These are phyloP conservation scores for Euschistus heros DNA, from an alignment of 1,140 invertebrate species.

Conservation along the genomic window DNA sequence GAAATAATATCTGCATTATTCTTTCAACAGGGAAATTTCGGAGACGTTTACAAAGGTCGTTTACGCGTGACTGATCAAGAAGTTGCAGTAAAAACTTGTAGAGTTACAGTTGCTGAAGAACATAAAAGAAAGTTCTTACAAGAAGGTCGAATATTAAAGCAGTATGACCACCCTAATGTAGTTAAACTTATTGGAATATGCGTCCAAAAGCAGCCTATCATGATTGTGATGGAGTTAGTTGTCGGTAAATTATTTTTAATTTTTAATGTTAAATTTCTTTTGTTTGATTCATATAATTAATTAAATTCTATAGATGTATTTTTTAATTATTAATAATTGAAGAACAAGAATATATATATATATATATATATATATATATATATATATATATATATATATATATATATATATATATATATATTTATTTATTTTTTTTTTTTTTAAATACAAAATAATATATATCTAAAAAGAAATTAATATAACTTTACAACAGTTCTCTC, in stretches of 20 bases:
- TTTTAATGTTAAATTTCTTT: not conserved
- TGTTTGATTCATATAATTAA: too few species aligned
- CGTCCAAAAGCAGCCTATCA: slow-evolving; percentile 94
- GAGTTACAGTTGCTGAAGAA: slow-evolving; percentile 85
- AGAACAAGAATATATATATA: too few species aligned
- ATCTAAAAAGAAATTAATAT: not conserved
- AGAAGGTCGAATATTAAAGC: slow-evolving; percentile 89
- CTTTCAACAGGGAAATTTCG: slow-evolving; percentile 79
- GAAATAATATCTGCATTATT: not conserved
- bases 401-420: not conserved
- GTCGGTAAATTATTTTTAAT: slow-evolving; percentile 47
- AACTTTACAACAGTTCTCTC: too few species aligned
- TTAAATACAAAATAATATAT: not conserved
- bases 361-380: too few species aligned
- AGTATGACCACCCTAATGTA: slow-evolving; percentile 94
- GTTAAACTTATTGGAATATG: slow-evolving; percentile 95
- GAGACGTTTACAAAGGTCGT: slow-evolving; percentile 88
- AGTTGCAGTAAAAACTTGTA: slow-evolving; percentile 93
- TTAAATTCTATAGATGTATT: too few species aligned
- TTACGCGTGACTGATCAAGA: slow-evolving; percentile 69
- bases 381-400: too few species aligned
- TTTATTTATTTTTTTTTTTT: not conserved
- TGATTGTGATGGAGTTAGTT: slow-evolving; percentile 99
- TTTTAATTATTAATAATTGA: too few species aligned
- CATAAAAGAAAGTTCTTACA: slow-evolving; percentile 93